Conservation (phyloP, 2,888 invertebrate genomes). For the Lasioglossum malachurum region DNA sequence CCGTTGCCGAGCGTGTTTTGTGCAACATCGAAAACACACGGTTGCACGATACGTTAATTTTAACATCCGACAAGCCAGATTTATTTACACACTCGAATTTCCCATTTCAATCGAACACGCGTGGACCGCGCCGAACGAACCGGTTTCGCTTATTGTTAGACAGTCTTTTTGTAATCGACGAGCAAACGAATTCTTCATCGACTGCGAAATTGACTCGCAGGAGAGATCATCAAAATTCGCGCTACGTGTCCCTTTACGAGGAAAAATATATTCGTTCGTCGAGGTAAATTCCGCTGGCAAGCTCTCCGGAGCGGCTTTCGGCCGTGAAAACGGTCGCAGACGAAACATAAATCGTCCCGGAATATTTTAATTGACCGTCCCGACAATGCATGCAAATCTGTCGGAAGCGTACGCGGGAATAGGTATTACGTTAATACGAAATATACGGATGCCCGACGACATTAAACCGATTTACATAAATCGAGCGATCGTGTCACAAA, state of each 20-base stretch:
- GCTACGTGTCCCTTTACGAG: neutral
- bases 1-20: constrained; percentile 38
- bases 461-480: constrained; percentile 80
- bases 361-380: constrained; percentile 68
- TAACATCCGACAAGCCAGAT: constrained; percentile 24
- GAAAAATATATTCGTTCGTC: neutral
- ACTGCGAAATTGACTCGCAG: neutral
- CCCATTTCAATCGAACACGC: constrained; percentile 21
- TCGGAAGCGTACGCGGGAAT: constrained; percentile 66
- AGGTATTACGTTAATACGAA: constrained; percentile 77
- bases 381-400: constrained; percentile 77
- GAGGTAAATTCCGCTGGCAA: neutral
- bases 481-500: constrained; percentile 66
- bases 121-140: neutral
- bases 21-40: constrained; percentile 36
- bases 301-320: neutral
- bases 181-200: neutral
- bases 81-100: constrained; percentile 36
- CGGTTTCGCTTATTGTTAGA: neutral
- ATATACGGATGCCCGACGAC: constrained; percentile 66
- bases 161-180: neutral
- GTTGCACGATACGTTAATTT: constrained; percentile 46
- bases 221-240: no score
- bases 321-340: constrained; percentile 48
- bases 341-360: constrained; percentile 71